Conservation (phyloP, 2,888 invertebrate species). For the Chesias legatella region DNA sequence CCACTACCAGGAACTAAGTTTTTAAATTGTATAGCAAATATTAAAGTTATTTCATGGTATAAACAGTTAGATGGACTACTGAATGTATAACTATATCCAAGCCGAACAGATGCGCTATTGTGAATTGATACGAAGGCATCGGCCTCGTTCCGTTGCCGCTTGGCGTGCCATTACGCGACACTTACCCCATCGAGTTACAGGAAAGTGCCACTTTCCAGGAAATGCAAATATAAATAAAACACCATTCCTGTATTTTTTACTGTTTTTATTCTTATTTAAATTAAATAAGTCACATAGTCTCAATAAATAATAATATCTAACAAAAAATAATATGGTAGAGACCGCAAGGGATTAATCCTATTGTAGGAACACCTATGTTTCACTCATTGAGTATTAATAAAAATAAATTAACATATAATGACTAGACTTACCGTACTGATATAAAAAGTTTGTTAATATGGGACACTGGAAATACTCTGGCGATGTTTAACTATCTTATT, state of each 20-base stretch:
- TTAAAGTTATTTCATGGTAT: no score
- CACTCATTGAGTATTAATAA: constrained; percentile 55
- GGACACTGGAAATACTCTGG: constrained; percentile 67
- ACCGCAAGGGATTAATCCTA: constrained; percentile 65
- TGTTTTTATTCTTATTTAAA: constrained; percentile 58
- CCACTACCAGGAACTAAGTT: no score
- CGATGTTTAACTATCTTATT: constrained; percentile 51
- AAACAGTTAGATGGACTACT: no score
- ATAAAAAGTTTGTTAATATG: constrained; percentile 67
- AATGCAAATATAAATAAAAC: constrained; percentile 25
- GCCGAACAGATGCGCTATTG: no score
- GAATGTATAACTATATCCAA: no score
- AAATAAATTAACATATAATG: constrained; percentile 73
- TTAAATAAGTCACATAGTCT: constrained; percentile 66
- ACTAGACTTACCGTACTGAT: constrained; percentile 64
- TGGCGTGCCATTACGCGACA: no score
- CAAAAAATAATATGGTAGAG: constrained; percentile 56
- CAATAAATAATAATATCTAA: constrained; percentile 54
- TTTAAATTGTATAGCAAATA: no score
- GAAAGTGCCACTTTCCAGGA: no score
- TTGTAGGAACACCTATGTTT: constrained; percentile 60
- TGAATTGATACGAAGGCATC: no score
- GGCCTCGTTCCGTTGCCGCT: no score
- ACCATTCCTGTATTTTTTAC: constrained; percentile 26
- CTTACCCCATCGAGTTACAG: no score